Evolutionary conservation across 2,888 invertebrate species (phyloP).

Genomic region (Desoria tigrina): DNA sequence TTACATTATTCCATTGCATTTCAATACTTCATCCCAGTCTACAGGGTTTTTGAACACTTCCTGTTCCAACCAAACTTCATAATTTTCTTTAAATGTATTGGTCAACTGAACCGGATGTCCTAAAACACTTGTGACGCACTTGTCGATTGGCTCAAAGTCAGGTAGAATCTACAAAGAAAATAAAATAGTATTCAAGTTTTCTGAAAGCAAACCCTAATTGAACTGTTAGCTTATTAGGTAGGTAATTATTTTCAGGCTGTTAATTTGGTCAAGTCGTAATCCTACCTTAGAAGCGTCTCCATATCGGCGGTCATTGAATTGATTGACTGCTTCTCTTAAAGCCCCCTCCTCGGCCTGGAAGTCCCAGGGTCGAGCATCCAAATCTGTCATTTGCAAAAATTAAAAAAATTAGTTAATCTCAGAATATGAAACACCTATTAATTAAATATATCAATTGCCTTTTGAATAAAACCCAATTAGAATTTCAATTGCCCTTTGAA

Average conservation of each 20-base stretch:
- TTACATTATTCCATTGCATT: slow-evolving; percentile 27
- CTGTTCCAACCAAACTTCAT: slow-evolving; percentile 92
- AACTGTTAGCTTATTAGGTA: no score
- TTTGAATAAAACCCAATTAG: no score
- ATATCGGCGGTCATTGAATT: slow-evolving; percentile 92
- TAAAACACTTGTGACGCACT: slow-evolving; percentile 77
- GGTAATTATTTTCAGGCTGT: background rate
- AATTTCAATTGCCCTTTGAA: no score
- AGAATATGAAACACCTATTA: background rate
- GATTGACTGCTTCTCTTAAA: slow-evolving; percentile 87
- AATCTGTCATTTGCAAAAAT: slow-evolving; percentile 62
- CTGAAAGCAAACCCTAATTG: background rate
- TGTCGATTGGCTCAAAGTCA: slow-evolving; percentile 70
- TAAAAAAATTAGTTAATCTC: slow-evolving; percentile 3
- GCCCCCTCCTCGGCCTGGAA: slow-evolving; percentile 96
- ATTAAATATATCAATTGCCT: no score
- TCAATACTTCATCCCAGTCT: slow-evolving; percentile 63
- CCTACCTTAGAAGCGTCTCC: slow-evolving; percentile 58
- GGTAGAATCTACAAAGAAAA: slow-evolving; percentile 54
- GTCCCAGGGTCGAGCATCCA: slow-evolving; percentile 97
- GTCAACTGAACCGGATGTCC: slow-evolving; percentile 79
- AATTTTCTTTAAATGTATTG: slow-evolving; percentile 88
- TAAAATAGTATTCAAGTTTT: slow-evolving; percentile 3
- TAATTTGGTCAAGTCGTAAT: no score
- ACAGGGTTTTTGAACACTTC: slow-evolving; percentile 84